These are phyloP conservation scores for Ctenoplectra terminalis DNA, from an alignment of 1,140 invertebrate genomes.

Conservation along the genomic window DNA sequence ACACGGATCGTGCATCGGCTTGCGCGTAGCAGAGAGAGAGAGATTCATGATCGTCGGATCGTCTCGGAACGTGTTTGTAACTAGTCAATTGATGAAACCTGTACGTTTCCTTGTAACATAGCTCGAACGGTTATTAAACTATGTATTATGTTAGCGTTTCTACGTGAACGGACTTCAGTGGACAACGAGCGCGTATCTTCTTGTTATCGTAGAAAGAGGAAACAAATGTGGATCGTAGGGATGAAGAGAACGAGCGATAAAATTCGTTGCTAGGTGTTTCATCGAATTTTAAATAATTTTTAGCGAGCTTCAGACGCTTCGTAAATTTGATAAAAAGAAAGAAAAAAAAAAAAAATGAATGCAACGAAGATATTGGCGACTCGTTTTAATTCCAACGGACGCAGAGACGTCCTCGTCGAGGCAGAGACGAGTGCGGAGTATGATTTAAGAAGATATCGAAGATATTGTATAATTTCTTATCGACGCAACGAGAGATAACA, in stretches of 20 bases:
- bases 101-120: constrained; percentile 65
- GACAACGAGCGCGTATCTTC: constrained; percentile 28
- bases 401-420: not conserved
- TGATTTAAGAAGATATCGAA: not conserved
- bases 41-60: not conserved
- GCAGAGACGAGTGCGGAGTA: not conserved
- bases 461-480: constrained; percentile 8
- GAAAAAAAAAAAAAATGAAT: too few species aligned
- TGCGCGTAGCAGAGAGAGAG: not conserved
- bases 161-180: constrained; percentile 9
- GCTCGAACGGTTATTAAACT: constrained; percentile 43
- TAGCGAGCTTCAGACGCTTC: too few species aligned
- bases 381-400: not conserved
- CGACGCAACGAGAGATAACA: not conserved
- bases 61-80: constrained; percentile 73
- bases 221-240: constrained; percentile 5
- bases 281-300: not conserved
- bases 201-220: constrained; percentile 22
- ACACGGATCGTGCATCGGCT: not conserved
- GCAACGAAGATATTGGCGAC: too few species aligned
- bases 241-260: not conserved
- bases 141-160: constrained; percentile 40
- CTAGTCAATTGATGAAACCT: constrained; percentile 76
- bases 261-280: not conserved
- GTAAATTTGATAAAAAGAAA: too few species aligned